These are phyloP conservation scores for Drosophila eugracilis DNA, from an alignment of 1,140 invertebrate genomes.

Conservation along the genomic window DNA sequence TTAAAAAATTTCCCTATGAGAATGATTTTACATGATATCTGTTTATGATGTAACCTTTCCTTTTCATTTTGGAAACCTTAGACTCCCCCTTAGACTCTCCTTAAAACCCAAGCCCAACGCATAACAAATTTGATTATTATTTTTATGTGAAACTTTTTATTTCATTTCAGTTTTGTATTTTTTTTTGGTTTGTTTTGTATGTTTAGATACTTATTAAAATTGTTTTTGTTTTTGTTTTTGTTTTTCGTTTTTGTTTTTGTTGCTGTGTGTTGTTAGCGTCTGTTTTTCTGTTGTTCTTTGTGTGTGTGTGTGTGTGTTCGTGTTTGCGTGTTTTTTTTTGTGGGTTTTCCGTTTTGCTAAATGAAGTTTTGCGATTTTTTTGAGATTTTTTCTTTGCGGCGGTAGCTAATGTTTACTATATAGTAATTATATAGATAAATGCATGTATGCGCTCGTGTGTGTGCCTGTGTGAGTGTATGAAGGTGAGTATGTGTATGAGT, in stretches of 20 bases:
- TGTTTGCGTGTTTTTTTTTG: constrained; percentile 43
- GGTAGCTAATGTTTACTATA: constrained; percentile 75
- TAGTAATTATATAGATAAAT: constrained; percentile 56
- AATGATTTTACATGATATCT: too few relatives aligned
- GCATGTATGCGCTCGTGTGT: constrained; percentile 50
- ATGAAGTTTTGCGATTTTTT: constrained; percentile 74
- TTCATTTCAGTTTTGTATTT: constrained; percentile 77
- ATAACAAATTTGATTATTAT: neutral
- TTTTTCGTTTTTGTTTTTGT: constrained; percentile 71
- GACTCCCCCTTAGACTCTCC: too few relatives aligned
- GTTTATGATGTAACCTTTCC: too few relatives aligned
- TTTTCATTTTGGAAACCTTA: too few relatives aligned
- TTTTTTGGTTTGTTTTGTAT: constrained; percentile 62
- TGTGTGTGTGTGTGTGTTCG: constrained; percentile 27
- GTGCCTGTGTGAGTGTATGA: constrained; percentile 27
- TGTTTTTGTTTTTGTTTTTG: constrained; percentile 63
- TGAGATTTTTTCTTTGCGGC: constrained; percentile 64
- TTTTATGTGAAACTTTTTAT: constrained; percentile 80
- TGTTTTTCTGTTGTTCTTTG: constrained; percentile 66
- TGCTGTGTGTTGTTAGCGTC: constrained; percentile 75
- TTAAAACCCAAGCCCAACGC: too few relatives aligned
- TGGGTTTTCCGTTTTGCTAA: constrained; percentile 55
- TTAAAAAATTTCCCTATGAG: too few relatives aligned
- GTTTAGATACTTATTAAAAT: constrained; percentile 61
- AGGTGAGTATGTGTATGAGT: constrained; percentile 35